These are phyloP conservation scores for Caloenas nicobarica DNA, from an alignment of 2,113 vertebrate species.

Conservation along the genomic window DNA sequence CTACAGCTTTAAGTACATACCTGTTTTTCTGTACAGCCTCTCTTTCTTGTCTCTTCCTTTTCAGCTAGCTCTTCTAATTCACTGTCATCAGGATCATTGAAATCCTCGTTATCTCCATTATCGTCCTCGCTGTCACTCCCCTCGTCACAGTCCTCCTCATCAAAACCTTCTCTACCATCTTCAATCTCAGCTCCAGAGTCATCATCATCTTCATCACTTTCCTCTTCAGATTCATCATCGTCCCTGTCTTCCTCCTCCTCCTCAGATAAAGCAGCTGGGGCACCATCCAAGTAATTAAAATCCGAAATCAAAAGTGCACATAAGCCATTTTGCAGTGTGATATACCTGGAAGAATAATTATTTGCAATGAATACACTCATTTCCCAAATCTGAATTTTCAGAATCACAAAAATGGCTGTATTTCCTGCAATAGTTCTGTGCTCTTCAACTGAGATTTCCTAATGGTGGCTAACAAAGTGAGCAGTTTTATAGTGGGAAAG, in stretches of 20 bases:
- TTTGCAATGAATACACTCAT: not conserved
- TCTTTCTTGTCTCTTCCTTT: conserved; percentile 75
- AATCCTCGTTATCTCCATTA: conserved; percentile 78
- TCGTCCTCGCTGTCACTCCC: conserved; percentile 74
- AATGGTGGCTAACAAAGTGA: not conserved
- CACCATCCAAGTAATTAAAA: conserved; percentile 77
- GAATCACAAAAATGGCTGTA: not conserved
- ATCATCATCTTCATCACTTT: conserved; percentile 78
- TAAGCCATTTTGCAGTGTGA: conserved; percentile 89
- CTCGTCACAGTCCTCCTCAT: conserved; percentile 81
- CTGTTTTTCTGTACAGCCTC: conserved; percentile 89
- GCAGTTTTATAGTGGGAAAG: not conserved
- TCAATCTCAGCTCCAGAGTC: conserved; percentile 86
- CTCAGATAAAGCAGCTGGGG: conserved; percentile 61
- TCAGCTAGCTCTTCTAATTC: conserved; percentile 78
- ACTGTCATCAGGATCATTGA: conserved; percentile 74
- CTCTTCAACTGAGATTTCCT: not conserved
- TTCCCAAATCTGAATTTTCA: not conserved
- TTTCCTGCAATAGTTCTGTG: not conserved
- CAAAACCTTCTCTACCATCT: conserved; percentile 80
- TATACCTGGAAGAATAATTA: conserved; percentile 78
- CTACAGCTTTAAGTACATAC: conserved; percentile 65
- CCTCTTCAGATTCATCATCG: conserved; percentile 53
- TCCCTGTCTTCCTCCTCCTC: conserved; percentile 21
- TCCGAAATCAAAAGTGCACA: conserved; percentile 93